Evolutionary conservation across 1,140 invertebrate genomes (phyloP).

Genomic region (Neelides sp.): DNA sequence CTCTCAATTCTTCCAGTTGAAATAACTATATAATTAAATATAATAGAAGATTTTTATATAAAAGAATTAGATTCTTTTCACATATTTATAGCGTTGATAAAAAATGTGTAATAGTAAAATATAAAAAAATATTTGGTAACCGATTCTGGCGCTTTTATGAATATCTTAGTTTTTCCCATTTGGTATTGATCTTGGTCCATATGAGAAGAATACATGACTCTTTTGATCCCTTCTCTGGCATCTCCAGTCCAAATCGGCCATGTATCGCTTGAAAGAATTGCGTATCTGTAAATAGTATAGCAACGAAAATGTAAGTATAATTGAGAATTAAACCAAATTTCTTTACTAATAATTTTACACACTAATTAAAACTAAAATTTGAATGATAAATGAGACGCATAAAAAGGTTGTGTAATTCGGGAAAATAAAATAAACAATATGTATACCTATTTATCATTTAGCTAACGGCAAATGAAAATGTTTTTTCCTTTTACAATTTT

Average conservation of each 20-base stretch:
- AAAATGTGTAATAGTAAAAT: constrained; percentile 6
- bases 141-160: constrained; percentile 63
- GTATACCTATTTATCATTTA: too few relatives aligned
- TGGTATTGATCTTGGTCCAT: constrained; percentile 57
- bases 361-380: too few relatives aligned
- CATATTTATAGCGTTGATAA: neutral
- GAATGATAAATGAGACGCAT: too few relatives aligned
- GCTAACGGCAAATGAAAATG: too few relatives aligned
- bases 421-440: too few relatives aligned
- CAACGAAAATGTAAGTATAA: too few relatives aligned
- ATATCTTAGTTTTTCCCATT: constrained; percentile 57
- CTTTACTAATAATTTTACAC: too few relatives aligned
- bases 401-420: too few relatives aligned
- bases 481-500: too few relatives aligned
- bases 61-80: neutral
- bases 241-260: constrained; percentile 53
- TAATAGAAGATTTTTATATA: neutral
- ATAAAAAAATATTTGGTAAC: constrained; percentile 37
- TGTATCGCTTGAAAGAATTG: constrained; percentile 55
- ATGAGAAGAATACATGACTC: constrained; percentile 47
- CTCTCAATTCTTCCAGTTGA: constrained; percentile 56
- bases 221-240: constrained; percentile 44
- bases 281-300: constrained; percentile 44
- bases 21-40: constrained; percentile 45
- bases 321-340: too few relatives aligned